phyloP scores from a whole-genome alignment of 2,113 vertebrate species.

The Indicator maculatus region DNA sequence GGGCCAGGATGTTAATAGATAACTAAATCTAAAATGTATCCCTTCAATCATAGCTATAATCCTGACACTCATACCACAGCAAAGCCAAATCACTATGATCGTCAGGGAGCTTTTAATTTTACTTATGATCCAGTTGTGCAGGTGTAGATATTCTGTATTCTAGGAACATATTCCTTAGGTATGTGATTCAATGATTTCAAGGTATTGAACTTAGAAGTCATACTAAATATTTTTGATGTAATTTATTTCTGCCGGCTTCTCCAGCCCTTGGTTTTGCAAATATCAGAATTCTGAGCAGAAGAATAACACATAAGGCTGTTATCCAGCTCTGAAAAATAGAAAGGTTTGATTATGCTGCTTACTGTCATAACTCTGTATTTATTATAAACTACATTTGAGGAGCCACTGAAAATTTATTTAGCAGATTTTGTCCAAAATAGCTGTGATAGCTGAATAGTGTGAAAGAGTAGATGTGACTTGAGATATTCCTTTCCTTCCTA shows the following conservation, averaged over 20 bases:
- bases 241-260: neutral
- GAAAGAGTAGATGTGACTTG: constrained; percentile 12
- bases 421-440: constrained; percentile 5
- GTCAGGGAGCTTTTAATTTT: neutral
- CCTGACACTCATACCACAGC: neutral
- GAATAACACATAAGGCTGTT: neutral
- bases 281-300: neutral
- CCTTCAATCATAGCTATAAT: neutral
- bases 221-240: neutral
- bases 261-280: neutral
- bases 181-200: neutral
- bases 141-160: neutral
- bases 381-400: constrained; percentile 7
- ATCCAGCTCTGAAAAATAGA: neutral
- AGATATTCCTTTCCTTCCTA: constrained; percentile 10
- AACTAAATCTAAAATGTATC: neutral
- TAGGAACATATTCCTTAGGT: neutral
- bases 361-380: neutral
- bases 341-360: neutral
- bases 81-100: neutral
- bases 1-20: neutral
- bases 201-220: neutral
- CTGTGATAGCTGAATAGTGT: neutral
- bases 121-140: neutral
- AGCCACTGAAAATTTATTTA: constrained; percentile 8